These are phyloP conservation scores for Eremophila alpestris DNA, from an alignment of 2,797 vertebrate genomes.

Conservation along the genomic window DNA sequence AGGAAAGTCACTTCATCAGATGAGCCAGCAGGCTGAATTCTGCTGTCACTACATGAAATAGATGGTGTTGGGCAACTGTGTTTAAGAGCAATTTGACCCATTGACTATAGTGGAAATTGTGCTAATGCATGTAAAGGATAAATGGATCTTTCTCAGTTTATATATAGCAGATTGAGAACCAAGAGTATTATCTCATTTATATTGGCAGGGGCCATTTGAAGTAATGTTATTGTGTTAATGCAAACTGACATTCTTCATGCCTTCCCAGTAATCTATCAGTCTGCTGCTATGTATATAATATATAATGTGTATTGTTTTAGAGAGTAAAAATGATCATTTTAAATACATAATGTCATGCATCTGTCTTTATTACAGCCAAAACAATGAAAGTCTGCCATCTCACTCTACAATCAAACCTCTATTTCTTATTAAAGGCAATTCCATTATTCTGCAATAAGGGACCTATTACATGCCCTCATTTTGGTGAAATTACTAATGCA, in stretches of 20 bases:
- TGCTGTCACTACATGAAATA: background rate
- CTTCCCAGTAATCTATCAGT: slow-evolving; percentile 15
- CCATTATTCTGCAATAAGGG: slow-evolving; percentile 52
- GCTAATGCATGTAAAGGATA: slow-evolving; percentile 9
- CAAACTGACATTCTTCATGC: slow-evolving; percentile 11
- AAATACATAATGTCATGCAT: slow-evolving; percentile 12
- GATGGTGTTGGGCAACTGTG: background rate
- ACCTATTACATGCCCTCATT: slow-evolving; percentile 51
- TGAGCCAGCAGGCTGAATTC: background rate
- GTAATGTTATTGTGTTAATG: background rate
- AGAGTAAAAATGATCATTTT: slow-evolving; percentile 26
- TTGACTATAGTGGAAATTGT: background rate
- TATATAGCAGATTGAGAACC: background rate
- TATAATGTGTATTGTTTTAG: slow-evolving; percentile 2
- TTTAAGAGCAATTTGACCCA: background rate
- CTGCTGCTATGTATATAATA: background rate
- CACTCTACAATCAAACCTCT: background rate
- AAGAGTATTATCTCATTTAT: slow-evolving; percentile 8
- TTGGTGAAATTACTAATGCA: slow-evolving; percentile 61
- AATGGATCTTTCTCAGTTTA: background rate
- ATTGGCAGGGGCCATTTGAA: background rate
- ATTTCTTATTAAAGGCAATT: slow-evolving; percentile 62
- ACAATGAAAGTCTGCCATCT: background rate
- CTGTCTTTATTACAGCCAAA: slow-evolving; percentile 45
- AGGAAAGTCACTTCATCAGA: slow-evolving; percentile 1